Base-by-base conservation (phyloP, 2,888 invertebrate genomes). In the Lithophane leautieri region DNA sequence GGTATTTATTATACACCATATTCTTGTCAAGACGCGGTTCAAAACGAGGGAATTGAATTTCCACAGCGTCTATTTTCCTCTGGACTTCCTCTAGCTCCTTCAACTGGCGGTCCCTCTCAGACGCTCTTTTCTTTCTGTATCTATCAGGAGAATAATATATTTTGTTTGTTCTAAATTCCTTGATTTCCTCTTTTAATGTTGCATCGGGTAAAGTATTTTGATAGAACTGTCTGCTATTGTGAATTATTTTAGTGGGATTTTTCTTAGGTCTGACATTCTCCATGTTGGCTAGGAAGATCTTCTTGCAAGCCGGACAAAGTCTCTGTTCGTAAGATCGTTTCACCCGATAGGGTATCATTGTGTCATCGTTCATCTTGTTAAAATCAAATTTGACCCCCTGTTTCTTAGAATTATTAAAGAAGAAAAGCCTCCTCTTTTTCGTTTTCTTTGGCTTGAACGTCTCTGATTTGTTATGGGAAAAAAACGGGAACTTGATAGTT, bases 401-500 rank as follows among this genome's bases (percentile, higher is more conserved):
- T 58, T 85, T 86, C 63, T 82, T 63, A 44, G 88, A 88, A 12
- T 86, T 89, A 14, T 86, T 89, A 12, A 89, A 82, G 72, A 84
- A 84, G 69, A 92, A 90, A 0, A 91, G 72, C 78, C 90, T 93
- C 68, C 91, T 90, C 77, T 93, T 94, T 73, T 91, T 92, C 40
- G 85, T 85, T 78, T 90, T 91, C 56, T 91, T 92, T 0, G 84
- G 50, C 54, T 90, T 89, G 47, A 82, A 14, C 14, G 74, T 74
- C 74, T 70, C 88, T 52, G 86, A 78, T 86, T 92, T 92, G 25
- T 92, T 91, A 94, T 82, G 94, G 92, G 91, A 94, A 94, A 95
- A 95, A 94, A 94, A 95, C 91, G 95, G 95, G 80, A 95, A 83
- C 85, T 88, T 94, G 82, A 93, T 88, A n/a, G 87, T 79, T 84